Percentiles rank a stretch among this genome's conserved stretches.
These are phyloP conservation scores for Porphyrio hochstetteri DNA, from an alignment of 2,113 vertebrate genomes.

Conservation along the genomic window DNA sequence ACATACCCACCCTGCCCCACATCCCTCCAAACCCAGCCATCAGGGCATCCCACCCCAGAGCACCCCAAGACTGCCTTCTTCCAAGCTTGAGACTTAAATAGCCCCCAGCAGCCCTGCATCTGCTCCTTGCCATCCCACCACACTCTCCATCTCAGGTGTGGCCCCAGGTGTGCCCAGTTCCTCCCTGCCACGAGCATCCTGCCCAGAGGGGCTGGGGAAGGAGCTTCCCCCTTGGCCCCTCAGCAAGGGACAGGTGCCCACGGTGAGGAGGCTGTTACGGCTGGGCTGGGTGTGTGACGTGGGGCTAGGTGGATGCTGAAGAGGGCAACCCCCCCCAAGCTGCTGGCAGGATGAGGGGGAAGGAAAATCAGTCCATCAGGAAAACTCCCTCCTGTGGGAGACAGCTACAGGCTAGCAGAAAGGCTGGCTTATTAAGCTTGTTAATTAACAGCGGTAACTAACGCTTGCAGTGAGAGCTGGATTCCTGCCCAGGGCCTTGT, in stretches of 20 bases:
- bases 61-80: neutral
- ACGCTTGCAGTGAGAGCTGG: neutral
- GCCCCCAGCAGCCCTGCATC: neutral
- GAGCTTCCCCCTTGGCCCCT: neutral
- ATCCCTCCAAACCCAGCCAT: neutral
- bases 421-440: neutral
- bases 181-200: neutral
- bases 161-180: neutral
- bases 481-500: neutral
- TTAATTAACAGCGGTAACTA: neutral
- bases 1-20: neutral
- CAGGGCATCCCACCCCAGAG: neutral
- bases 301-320: neutral
- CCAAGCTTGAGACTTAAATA: neutral
- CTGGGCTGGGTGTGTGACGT: fast-evolving
- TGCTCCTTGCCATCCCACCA: neutral
- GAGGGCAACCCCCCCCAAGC: fast-evolving
- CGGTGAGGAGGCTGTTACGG: fast-evolving
- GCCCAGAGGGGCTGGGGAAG: fast-evolving
- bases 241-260: fast-evolving
- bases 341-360: neutral
- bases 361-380: neutral
- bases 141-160: neutral
- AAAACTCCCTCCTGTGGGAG: neutral
- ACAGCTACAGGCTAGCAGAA: neutral